A percentile compares a stretch with the other conserved stretches of the same genome.
phyloP scores from a whole-genome alignment of 2,113 vertebrate species.

The Poeciliopsis prolifica region DNA sequence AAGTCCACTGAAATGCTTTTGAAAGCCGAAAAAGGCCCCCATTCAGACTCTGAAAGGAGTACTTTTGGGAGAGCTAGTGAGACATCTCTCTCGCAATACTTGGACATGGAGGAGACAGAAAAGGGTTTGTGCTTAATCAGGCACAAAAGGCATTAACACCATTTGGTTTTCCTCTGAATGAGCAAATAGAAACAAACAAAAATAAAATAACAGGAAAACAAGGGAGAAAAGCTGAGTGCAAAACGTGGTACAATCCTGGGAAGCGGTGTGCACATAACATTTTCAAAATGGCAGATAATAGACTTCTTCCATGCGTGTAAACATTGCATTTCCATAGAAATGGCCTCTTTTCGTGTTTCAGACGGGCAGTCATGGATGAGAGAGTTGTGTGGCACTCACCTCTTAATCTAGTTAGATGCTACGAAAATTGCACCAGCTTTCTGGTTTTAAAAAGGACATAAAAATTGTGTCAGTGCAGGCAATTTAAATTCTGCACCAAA shows the following conservation, averaged over 20 bases:
- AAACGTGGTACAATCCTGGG: slow-evolving; percentile 48
- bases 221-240: slow-evolving; percentile 57
- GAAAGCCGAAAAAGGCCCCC: slow-evolving; percentile 64
- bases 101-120: slow-evolving; percentile 37
- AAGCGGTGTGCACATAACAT: slow-evolving; percentile 66
- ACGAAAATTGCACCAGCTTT: slow-evolving; percentile 37
- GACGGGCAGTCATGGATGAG: slow-evolving; percentile 65
- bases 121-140: slow-evolving; percentile 63
- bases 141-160: slow-evolving; percentile 69
- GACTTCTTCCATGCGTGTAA: slow-evolving; percentile 79
- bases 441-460: slow-evolving; percentile 1
- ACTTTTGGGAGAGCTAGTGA: slow-evolving; percentile 50
- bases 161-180: slow-evolving; percentile 74
- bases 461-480: neutral
- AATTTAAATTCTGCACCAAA: slow-evolving; percentile 9
- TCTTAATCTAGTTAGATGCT: slow-evolving; percentile 72
- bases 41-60: slow-evolving; percentile 55
- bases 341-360: slow-evolving; percentile 69
- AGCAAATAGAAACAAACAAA: slow-evolving; percentile 35
- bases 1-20: slow-evolving; percentile 72
- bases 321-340: slow-evolving; percentile 81
- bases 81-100: slow-evolving; percentile 47
- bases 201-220: slow-evolving; percentile 49
- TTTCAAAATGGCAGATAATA: slow-evolving; percentile 78
- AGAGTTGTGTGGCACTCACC: slow-evolving; percentile 56